These are phyloP conservation scores for Cryptoprocta ferox DNA, from an alignment of 2,797 vertebrate species.

Conservation along the genomic window DNA sequence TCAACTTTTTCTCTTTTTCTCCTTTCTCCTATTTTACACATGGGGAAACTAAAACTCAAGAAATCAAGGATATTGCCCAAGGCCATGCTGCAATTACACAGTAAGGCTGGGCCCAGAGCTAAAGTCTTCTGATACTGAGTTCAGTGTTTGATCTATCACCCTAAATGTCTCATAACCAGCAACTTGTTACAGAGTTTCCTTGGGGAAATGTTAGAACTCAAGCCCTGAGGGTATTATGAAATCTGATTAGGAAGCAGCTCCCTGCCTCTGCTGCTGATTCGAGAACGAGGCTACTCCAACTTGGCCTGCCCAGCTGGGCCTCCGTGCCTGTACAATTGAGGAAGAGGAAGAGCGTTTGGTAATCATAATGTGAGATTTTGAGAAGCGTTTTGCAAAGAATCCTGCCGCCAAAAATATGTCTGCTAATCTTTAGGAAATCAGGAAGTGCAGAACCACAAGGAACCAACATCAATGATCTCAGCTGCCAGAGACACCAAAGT, in stretches of 20 bases:
- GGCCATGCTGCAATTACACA: background rate
- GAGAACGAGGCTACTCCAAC: background rate
- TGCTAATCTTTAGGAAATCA: background rate
- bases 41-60: background rate
- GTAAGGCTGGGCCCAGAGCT: background rate
- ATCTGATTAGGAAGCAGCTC: background rate
- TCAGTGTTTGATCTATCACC: background rate
- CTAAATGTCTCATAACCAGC: background rate
- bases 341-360: background rate
- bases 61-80: background rate
- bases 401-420: background rate
- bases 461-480: background rate
- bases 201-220: background rate
- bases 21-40: background rate
- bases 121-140: background rate
- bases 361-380: background rate
- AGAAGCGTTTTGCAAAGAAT: constrained; percentile 42
- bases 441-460: background rate
- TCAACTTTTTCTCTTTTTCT: background rate
- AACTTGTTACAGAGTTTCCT: background rate
- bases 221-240: background rate
- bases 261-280: background rate
- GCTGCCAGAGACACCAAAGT: background rate
- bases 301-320: background rate
- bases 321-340: background rate